Percentiles rank a stretch among this genome's conserved stretches.
These are phyloP conservation scores for Mythimna impura DNA, from an alignment of 2,888 invertebrate genomes.

Conservation along the genomic window DNA sequence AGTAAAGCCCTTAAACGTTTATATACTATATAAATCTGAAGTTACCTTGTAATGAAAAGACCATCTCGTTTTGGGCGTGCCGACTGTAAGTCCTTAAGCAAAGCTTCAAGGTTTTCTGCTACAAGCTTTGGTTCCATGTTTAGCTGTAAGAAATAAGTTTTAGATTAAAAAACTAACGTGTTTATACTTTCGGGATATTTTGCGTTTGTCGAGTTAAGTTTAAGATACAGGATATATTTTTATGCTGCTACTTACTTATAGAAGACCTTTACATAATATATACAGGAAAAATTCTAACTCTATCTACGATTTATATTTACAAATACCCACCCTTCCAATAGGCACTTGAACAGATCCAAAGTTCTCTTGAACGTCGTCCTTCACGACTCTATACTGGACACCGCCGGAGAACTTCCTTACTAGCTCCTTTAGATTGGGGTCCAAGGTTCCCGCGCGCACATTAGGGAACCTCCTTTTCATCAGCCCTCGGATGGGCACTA, in stretches of 20 bases:
- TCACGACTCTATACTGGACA: slow-evolving; percentile 92
- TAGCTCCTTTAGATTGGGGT: slow-evolving; percentile 91
- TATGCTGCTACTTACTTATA: neutral
- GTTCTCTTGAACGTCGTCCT: slow-evolving; percentile 93
- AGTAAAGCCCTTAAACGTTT: neutral
- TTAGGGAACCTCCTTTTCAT: slow-evolving; percentile 95
- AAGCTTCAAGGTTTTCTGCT: slow-evolving; percentile 92
- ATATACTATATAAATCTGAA: neutral
- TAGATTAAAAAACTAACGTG: neutral
- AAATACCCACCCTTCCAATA: slow-evolving; percentile 92
- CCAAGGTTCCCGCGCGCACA: slow-evolving; percentile 92
- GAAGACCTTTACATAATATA: neutral
- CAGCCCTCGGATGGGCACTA: slow-evolving; percentile 94
- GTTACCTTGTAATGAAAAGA: slow-evolving; percentile 92
- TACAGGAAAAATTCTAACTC: neutral
- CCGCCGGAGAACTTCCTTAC: slow-evolving; percentile 93
- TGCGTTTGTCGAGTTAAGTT: neutral
- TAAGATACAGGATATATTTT: neutral
- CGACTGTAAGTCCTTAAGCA: slow-evolving; percentile 92
- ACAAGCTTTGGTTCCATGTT: slow-evolving; percentile 93
- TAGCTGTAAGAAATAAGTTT: slow-evolving; percentile 88
- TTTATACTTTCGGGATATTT: neutral
- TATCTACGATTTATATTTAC: neutral
- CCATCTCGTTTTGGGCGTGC: slow-evolving; percentile 93
- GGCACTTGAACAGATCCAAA: slow-evolving; percentile 92